phyloP scores from a whole-genome alignment of 2,797 vertebrate species.

The Hylomyscus alleni region DNA sequence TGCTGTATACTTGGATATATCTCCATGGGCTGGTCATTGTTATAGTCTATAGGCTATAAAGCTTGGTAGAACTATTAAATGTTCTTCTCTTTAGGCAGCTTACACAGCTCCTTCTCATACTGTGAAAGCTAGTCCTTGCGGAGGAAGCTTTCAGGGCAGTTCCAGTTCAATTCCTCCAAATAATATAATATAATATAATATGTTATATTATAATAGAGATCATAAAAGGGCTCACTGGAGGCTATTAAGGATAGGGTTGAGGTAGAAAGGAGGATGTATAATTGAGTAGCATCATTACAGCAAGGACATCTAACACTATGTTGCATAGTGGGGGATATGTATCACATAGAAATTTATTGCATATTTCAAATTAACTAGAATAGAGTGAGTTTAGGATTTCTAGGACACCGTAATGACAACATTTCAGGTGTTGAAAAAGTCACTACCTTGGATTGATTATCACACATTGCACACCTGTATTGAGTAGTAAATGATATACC shows the following conservation, averaged over 20 bases:
- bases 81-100: background rate
- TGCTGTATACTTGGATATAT: background rate
- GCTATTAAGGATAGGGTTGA: background rate
- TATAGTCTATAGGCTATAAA: too few relatives aligned
- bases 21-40: background rate
- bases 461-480: too few relatives aligned
- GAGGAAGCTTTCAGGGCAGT: background rate
- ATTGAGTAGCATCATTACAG: background rate
- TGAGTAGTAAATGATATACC: background rate
- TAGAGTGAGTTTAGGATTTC: background rate
- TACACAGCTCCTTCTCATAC: background rate
- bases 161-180: background rate
- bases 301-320: background rate
- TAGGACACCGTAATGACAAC: background rate
- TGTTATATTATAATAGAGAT: background rate
- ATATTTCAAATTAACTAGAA: background rate
- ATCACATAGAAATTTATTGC: background rate
- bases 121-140: background rate
- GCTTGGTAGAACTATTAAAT: background rate
- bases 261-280: background rate
- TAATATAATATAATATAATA: too few relatives aligned
- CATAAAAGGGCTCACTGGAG: background rate
- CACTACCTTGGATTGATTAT: background rate
- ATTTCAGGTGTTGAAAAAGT: background rate
- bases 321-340: background rate